Percentiles rank a stretch among this genome's conserved stretches.
These are phyloP conservation scores for Polyodon spathula DNA, from an alignment of 2,113 vertebrate genomes.

Conservation along the genomic window DNA sequence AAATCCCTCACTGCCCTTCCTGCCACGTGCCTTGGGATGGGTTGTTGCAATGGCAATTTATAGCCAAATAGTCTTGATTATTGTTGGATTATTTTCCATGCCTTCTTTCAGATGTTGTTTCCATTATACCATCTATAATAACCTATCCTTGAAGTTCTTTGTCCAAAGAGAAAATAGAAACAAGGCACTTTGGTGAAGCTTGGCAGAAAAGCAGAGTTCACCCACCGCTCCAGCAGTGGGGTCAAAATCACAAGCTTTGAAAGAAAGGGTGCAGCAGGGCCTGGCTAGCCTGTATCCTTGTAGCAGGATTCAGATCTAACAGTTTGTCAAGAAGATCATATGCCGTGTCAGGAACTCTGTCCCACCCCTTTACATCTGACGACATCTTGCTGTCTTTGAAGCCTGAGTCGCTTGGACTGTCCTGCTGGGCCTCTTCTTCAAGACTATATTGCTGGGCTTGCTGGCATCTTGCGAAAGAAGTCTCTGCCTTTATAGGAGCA, in stretches of 20 bases:
- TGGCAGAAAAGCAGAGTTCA: no score
- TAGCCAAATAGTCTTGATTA: not conserved
- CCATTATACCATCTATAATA: not conserved
- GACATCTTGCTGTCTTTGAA: slow-evolving; percentile 7
- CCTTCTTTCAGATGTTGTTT: not conserved
- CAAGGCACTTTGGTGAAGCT: no score
- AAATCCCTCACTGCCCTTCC: not conserved
- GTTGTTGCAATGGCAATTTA: not conserved
- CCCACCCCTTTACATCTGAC: slow-evolving; percentile 64
- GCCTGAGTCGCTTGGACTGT: slow-evolving; percentile 16
- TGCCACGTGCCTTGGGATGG: not conserved
- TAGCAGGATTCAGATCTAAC: slow-evolving; percentile 83
- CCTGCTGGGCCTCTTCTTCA: not conserved
- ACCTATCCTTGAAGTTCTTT: not conserved
- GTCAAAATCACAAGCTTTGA: slow-evolving; percentile 38
- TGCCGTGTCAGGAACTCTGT: slow-evolving; percentile 71
- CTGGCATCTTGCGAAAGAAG: not conserved
- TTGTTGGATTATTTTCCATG: not conserved
- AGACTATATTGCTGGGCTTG: not conserved
- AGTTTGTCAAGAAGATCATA: slow-evolving; percentile 88
- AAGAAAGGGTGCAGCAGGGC: slow-evolving; percentile 82
- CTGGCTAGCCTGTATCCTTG: slow-evolving; percentile 76
- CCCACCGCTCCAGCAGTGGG: no score
- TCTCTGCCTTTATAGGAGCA: not conserved
- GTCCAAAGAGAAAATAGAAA: no score